phyloP scores from a whole-genome alignment of 1,140 invertebrate species.

The Cephus cinctus region DNA sequence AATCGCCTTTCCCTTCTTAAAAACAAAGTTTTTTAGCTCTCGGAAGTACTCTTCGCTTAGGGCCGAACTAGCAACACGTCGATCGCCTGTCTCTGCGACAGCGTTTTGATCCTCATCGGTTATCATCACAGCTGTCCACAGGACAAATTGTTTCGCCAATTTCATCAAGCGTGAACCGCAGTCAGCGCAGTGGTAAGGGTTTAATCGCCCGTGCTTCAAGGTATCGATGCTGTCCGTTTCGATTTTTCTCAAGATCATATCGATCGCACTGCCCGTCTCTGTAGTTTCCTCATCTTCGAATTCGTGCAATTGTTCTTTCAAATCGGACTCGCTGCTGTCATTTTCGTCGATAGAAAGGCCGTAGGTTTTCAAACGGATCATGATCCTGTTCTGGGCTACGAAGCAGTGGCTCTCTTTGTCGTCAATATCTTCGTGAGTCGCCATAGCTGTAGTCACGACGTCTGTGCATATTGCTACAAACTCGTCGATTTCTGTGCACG shows the following conservation, averaged over 20 bases:
- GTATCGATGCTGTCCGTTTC: conserved; percentile 4
- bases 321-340: not conserved
- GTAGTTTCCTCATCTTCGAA: not conserved
- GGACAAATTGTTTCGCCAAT: conserved; percentile 17
- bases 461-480: conserved; percentile 13
- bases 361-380: conserved; percentile 2
- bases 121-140: conserved; percentile 16
- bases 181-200: conserved; percentile 15
- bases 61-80: conserved; percentile 14
- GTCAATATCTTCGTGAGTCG: conserved; percentile 12
- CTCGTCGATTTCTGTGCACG: conserved; percentile 7
- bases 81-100: not conserved
- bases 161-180: conserved; percentile 11
- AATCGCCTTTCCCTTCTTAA: conserved; percentile 9
- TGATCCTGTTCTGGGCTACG: conserved; percentile 11
- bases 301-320: not conserved
- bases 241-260: conserved; percentile 11
- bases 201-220: conserved; percentile 7
- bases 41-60: conserved; percentile 24
- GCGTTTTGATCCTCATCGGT: not conserved
- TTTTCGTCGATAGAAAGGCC: not conserved
- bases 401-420: conserved; percentile 11
- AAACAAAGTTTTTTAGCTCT: conserved; percentile 17
- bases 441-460: conserved; percentile 11
- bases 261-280: not conserved